Evolutionary conservation across 2,888 invertebrate genomes (phyloP).

Genomic region (Euspilapteryx auroguttella): DNA sequence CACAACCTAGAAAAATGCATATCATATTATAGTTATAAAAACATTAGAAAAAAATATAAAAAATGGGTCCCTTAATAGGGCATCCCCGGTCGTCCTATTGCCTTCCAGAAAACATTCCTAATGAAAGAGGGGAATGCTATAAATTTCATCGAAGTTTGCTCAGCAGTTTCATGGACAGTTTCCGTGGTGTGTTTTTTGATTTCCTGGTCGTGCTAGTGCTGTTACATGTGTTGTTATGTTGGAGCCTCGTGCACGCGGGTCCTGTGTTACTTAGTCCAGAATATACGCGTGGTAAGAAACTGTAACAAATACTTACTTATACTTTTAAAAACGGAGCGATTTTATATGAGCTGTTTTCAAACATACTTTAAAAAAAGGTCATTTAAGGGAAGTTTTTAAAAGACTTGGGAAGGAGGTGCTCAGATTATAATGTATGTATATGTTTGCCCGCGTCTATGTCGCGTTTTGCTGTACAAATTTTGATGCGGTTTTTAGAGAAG

Average conservation of each 20-base stretch:
- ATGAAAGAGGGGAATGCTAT: constrained; percentile 1
- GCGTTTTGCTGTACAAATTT: no score
- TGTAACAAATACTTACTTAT: no score
- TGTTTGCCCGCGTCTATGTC: no score
- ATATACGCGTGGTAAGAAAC: constrained; percentile 51
- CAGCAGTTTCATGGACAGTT: constrained; percentile 18
- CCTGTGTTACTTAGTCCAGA: constrained; percentile 43
- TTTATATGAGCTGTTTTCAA: no score
- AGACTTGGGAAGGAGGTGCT: no score
- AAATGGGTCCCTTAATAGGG: constrained; percentile 42
- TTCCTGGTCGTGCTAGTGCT: constrained; percentile 28
- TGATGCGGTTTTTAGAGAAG: no score
- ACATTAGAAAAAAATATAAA: constrained; percentile 7
- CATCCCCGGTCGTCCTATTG: constrained; percentile 12
- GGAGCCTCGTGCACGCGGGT: constrained; percentile 28
- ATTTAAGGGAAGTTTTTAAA: no score
- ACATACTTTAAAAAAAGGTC: no score
- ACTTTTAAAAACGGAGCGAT: no score
- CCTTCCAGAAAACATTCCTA: not conserved
- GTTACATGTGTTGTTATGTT: constrained; percentile 27
- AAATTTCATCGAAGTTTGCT: constrained; percentile 17
- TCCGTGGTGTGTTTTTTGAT: constrained; percentile 26
- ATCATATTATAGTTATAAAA: constrained; percentile 10
- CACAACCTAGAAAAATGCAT: constrained; percentile 19
- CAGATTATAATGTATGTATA: no score